Percentiles rank a stretch among this genome's conserved stretches.
Evolutionary conservation across 2,113 vertebrate genomes (phyloP).

Genomic region (Rhinichthys klamathensis): DNA sequence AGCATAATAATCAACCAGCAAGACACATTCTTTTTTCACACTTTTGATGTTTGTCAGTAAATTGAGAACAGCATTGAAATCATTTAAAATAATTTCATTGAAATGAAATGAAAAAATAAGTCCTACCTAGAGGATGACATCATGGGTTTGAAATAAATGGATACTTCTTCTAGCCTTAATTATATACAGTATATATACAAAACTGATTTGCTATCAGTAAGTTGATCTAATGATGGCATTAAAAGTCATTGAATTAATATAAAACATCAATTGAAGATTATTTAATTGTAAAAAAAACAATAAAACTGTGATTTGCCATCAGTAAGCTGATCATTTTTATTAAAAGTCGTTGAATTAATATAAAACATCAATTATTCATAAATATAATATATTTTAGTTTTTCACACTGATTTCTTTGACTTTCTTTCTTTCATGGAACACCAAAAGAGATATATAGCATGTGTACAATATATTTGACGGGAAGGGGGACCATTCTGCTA

Average conservation of each 20-base stretch:
- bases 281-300: neutral
- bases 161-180: neutral
- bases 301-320: neutral
- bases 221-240: too few relatives aligned
- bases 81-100: neutral
- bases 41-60: constrained; percentile 11
- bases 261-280: too few relatives aligned
- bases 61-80: neutral
- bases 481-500: neutral
- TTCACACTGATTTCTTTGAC: neutral
- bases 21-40: constrained; percentile 5
- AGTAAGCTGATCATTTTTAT: neutral
- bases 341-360: neutral
- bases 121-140: neutral
- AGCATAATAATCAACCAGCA: constrained; percentile 10
- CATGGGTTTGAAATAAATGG: neutral
- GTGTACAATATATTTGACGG: neutral
- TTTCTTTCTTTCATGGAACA: neutral
- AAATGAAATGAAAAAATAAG: neutral
- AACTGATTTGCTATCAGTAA: neutral
- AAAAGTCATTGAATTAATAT: neutral
- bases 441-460: neutral
- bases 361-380: neutral
- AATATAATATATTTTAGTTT: neutral
- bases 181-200: too few relatives aligned